These are phyloP conservation scores for Tretioscincus oriximinensis DNA, from an alignment of 2,113 vertebrate genomes.

Conservation along the genomic window DNA sequence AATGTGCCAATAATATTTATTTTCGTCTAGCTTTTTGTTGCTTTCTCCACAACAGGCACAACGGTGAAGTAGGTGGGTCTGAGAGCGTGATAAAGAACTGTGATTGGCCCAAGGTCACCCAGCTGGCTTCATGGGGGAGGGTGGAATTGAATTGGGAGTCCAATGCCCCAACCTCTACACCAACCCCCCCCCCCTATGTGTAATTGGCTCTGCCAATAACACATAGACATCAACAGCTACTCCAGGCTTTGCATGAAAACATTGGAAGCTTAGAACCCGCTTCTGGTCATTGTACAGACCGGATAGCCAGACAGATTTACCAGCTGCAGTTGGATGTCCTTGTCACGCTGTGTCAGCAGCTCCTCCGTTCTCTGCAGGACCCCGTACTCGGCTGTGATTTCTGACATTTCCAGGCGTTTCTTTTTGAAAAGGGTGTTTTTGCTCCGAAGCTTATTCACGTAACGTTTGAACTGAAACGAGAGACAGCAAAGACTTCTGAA, in stretches of 20 bases:
- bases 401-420: conserved; percentile 86
- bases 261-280: not conserved
- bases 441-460: conserved; percentile 88
- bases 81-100: too few species aligned
- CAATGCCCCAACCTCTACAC: too few species aligned
- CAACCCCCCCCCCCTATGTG: too few species aligned
- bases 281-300: not conserved
- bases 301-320: conserved; percentile 67
- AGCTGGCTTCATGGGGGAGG: too few species aligned
- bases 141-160: too few species aligned
- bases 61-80: too few species aligned
- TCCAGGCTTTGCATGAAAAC: not conserved
- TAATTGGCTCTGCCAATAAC: too few species aligned
- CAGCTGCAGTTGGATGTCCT: conserved; percentile 85
- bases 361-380: conserved; percentile 93
- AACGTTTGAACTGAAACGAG: conserved; percentile 84
- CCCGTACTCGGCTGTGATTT: conserved; percentile 85
- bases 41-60: too few species aligned
- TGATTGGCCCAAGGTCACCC: too few species aligned
- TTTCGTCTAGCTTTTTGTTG: too few species aligned
- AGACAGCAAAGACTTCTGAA: conserved; percentile 13
- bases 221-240: not conserved
- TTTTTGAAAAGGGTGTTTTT: conserved; percentile 89
- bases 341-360: conserved; percentile 83
- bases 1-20: too few species aligned